Evolutionary conservation across 2,113 vertebrate species (phyloP).

Genomic region (Melanerpes aurifrons): DNA sequence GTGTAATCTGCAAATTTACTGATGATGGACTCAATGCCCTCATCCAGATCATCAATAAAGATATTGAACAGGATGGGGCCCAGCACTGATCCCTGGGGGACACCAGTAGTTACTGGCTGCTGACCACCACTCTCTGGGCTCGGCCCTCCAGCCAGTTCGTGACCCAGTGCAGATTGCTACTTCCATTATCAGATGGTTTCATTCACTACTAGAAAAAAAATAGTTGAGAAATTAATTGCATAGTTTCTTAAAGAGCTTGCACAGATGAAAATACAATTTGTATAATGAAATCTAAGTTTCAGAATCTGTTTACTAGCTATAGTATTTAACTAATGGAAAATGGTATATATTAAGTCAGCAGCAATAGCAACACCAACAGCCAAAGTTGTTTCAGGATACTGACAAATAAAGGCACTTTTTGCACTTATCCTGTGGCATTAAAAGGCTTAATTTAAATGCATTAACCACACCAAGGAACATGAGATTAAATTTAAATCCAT

Average conservation of each 20-base stretch:
- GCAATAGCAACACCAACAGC: neutral
- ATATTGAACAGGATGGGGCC: too few relatives aligned
- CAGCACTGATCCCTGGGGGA: too few relatives aligned
- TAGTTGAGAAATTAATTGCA: slow-evolving; percentile 37
- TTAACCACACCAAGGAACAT: neutral
- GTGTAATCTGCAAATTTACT: too few relatives aligned
- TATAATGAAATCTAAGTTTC: slow-evolving; percentile 31
- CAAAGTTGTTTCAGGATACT: neutral
- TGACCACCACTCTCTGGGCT: too few relatives aligned
- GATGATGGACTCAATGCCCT: too few relatives aligned
- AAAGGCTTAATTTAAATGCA: neutral
- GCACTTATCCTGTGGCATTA: neutral
- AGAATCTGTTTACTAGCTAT: neutral
- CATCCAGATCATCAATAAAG: too few relatives aligned
- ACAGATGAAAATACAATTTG: slow-evolving; percentile 11
- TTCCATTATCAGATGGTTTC: slow-evolving; percentile 42
- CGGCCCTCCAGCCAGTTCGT: too few relatives aligned
- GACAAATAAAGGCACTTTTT: neutral
- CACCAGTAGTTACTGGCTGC: too few relatives aligned
- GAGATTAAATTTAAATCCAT: neutral
- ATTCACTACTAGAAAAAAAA: slow-evolving; percentile 65
- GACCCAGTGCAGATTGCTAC: neutral
- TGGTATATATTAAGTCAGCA: neutral
- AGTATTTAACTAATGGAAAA: neutral
- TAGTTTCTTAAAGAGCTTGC: slow-evolving; percentile 37